phyloP scores from a whole-genome alignment of 2,113 vertebrate genomes.

The Oryctolagus cuniculus region mOryCun1.1 NC_091434.1:185228501-185229000 shows the following conservation, averaged over 20 bases:
- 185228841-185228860: conserved; percentile 94
- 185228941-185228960: neutral
- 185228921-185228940: no score
- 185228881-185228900: rapidly evolving
- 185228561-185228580: neutral
- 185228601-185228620: neutral
- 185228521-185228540: neutral
- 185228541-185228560: neutral
- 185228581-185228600: neutral
- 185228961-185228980: neutral
- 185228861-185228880: rapidly evolving
- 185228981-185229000: neutral
- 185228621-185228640: neutral
- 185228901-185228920: neutral
- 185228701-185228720: neutral
- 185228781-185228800: conserved; percentile 94
- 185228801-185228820: conserved; percentile 96
- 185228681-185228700: neutral
- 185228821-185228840: conserved; percentile 92
- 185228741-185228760: conserved; percentile 31
- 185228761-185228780: neutral
- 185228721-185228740: neutral
- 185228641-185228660: neutral
- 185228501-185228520: neutral
- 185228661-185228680: neutral